Evolutionary conservation across 2,797 vertebrate species (phyloP).

Genomic region (Geotrypetes seraphini): DNA sequence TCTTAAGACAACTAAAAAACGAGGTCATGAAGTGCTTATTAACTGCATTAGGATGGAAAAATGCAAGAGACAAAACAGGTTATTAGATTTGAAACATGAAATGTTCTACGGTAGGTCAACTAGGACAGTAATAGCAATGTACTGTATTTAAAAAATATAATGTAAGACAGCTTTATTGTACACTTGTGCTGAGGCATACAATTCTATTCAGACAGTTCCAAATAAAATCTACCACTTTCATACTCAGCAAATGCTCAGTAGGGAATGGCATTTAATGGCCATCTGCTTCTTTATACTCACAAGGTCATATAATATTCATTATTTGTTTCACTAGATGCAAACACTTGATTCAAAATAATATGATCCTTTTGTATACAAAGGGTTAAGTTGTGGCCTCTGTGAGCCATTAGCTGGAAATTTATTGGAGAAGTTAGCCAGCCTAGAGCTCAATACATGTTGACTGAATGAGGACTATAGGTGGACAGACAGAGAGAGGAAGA

Average conservation of each 20-base stretch:
- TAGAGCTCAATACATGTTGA: constrained; percentile 62
- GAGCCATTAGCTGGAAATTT: constrained; percentile 72
- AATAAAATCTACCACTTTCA: constrained; percentile 1
- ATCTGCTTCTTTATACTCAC: constrained; percentile 1
- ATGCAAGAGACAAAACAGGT: constrained; percentile 2
- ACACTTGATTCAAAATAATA: constrained; percentile 32
- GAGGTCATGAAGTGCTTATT: constrained; percentile 5
- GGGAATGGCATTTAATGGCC: constrained; percentile 19
- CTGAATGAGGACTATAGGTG: constrained; percentile 52
- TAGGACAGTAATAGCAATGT: constrained; percentile 16
- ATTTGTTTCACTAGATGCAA: constrained; percentile 29
- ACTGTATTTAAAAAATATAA: not conserved
- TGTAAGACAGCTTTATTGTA: constrained; percentile 1
- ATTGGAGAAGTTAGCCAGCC: constrained; percentile 65
- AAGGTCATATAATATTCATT: constrained; percentile 37
- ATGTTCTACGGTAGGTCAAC: not conserved
- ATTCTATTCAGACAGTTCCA: not conserved
- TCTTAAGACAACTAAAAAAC: not conserved
- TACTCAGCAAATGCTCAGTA: constrained; percentile 13
- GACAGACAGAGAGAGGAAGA: constrained; percentile 50
- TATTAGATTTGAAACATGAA: constrained; percentile 7
- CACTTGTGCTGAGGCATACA: not conserved
- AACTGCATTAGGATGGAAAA: constrained; percentile 5
- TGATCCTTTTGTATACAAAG: constrained; percentile 54
- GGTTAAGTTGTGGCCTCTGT: constrained; percentile 69